Evolutionary conservation across 2,797 vertebrate species (phyloP).

Genomic region (Eulemur albifrons): DNA sequence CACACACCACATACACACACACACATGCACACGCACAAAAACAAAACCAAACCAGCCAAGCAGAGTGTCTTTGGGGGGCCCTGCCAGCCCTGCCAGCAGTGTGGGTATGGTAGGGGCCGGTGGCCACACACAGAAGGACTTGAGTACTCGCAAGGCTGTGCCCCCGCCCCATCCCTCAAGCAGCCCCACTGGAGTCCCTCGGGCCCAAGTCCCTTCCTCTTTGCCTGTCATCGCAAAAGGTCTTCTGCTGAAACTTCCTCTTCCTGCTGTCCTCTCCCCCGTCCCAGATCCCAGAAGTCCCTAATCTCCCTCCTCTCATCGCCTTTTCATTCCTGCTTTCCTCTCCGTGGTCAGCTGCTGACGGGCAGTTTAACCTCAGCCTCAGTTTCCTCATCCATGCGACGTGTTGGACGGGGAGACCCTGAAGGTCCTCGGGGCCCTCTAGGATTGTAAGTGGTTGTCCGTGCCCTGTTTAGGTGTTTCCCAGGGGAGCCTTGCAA

Average conservation of each 20-base stretch:
- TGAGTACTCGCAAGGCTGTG: neutral
- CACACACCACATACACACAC: neutral
- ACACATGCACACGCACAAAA: neutral
- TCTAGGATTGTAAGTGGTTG: neutral
- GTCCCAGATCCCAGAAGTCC: neutral
- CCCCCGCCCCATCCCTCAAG: rapidly evolving
- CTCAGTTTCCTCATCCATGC: neutral
- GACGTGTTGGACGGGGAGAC: neutral
- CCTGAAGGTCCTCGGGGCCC: neutral
- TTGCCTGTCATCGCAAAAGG: constrained; percentile 42
- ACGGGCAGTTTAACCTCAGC: constrained; percentile 14
- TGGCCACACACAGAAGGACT: neutral
- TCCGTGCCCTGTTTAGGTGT: neutral
- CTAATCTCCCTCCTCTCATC: neutral
- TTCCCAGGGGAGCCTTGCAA: neutral
- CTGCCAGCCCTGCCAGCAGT: rapidly evolving
- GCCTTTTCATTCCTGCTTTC: neutral
- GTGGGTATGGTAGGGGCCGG: neutral
- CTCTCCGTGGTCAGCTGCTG: neutral
- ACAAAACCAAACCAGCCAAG: neutral
- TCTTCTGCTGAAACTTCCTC: constrained; percentile 53
- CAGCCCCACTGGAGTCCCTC: too few relatives aligned
- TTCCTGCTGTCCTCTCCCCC: neutral
- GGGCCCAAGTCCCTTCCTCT: neutral
- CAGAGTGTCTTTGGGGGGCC: neutral